These are phyloP conservation scores for Eucera pruinosa DNA, from an alignment of 2,888 invertebrate genomes.

Conservation along the genomic window DNA sequence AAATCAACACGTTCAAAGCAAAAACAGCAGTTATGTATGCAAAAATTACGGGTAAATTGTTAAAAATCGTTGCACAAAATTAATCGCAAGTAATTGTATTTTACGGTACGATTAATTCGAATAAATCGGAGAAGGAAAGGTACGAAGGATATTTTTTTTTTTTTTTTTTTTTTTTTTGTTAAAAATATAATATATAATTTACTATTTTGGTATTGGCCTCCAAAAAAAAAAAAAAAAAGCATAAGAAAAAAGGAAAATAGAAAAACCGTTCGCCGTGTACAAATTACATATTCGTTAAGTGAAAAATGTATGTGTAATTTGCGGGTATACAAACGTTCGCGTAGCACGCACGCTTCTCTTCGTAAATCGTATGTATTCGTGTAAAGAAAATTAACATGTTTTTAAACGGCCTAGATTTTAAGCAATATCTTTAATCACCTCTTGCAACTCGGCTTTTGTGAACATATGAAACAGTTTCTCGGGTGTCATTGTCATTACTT, in stretches of 20 bases:
- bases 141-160: constrained; percentile 28
- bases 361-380: constrained; percentile 23
- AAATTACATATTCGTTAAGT: constrained; percentile 40
- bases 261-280: constrained; percentile 47
- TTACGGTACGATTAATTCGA: neutral
- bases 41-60: neutral
- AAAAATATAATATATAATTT: constrained; percentile 20
- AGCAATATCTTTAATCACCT: constrained; percentile 92
- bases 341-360: constrained; percentile 39
- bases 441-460: constrained; percentile 94
- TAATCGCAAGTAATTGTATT: neutral
- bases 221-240: constrained; percentile 39
- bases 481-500: constrained; percentile 97
- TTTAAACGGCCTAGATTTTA: constrained; percentile 80
- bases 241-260: constrained; percentile 41
- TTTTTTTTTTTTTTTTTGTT: too few relatives aligned
- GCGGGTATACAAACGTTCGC: constrained; percentile 42
- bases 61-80: neutral
- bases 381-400: constrained; percentile 32
- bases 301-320: constrained; percentile 58
- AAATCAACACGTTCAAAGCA: constrained; percentile 55
- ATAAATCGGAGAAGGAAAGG: too few relatives aligned
- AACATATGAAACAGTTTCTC: constrained; percentile 94
- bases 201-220: constrained; percentile 17
- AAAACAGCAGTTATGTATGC: neutral